Conservation (phyloP, 2,113 vertebrate species). For the Engystomops pustulosus region DNA sequence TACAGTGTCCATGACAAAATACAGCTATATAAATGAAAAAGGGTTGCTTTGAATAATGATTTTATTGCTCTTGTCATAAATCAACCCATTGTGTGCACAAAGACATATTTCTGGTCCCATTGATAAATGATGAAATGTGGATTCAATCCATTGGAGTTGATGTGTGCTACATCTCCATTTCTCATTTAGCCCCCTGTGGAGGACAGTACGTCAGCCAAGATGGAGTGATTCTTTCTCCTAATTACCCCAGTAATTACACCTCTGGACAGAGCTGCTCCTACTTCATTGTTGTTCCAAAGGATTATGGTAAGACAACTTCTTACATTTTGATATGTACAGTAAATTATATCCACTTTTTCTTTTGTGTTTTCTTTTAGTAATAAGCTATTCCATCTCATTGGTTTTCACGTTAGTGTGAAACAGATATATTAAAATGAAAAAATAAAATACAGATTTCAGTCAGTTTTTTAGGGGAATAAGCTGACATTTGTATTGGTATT, state of each 20-base stretch:
- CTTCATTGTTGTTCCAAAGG: slow-evolving; percentile 89
- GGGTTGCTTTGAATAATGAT: neutral
- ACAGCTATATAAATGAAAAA: neutral
- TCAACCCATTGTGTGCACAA: neutral
- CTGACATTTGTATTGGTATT: neutral
- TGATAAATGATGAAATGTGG: neutral
- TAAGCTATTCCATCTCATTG: neutral
- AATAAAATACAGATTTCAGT: too few relatives aligned
- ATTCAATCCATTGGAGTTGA: neutral
- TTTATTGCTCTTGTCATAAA: neutral
- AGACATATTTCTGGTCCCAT: neutral
- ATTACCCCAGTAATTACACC: slow-evolving; percentile 95
- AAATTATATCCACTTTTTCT: neutral
- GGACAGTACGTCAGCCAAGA: slow-evolving; percentile 91
- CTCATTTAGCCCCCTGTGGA: slow-evolving; percentile 87
- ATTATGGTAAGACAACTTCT: slow-evolving; percentile 83
- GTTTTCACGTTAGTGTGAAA: neutral
- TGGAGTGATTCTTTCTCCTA: slow-evolving; percentile 93
- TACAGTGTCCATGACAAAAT: neutral
- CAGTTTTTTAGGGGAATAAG: too few relatives aligned
- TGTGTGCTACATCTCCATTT: neutral
- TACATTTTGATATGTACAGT: neutral
- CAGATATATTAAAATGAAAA: too few relatives aligned
- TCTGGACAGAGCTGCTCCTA: slow-evolving; percentile 88
- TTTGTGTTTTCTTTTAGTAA: neutral